Conservation (phyloP, 2,113 vertebrate species). For the Brachypteracias leptosomus region DNA sequence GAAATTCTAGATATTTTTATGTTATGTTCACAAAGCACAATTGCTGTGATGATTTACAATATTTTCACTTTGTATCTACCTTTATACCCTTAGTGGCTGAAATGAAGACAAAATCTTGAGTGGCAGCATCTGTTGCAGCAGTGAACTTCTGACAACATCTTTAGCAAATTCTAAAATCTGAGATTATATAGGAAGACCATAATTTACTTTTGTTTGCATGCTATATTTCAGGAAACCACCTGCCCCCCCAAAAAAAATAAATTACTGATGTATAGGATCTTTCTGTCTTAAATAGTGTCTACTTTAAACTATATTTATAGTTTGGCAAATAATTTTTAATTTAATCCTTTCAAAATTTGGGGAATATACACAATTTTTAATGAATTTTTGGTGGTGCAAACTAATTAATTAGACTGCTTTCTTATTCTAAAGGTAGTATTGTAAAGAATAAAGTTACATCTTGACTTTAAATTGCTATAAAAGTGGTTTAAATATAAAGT, state of each 20-base stretch:
- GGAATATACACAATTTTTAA: not conserved
- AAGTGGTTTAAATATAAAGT: not conserved
- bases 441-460: not conserved
- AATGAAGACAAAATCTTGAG: not conserved
- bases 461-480: not conserved
- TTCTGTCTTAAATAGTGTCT: not conserved
- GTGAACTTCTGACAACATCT: not conserved
- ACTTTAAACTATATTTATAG: not conserved
- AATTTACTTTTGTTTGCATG: not conserved
- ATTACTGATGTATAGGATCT: not conserved
- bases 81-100: not conserved
- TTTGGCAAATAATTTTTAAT: not conserved
- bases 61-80: not conserved
- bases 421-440: not conserved
- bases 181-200: not conserved
- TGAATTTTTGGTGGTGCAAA: not conserved
- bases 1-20: not conserved
- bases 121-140: not conserved
- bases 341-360: conserved; percentile 2
- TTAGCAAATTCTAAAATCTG: not conserved
- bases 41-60: not conserved
- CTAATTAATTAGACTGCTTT: not conserved
- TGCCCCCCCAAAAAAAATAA: fast-evolving
- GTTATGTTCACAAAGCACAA: not conserved
- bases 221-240: not conserved